These are phyloP conservation scores for Hypena proboscidalis DNA, from an alignment of 2,888 invertebrate genomes.

Conservation along the genomic window DNA sequence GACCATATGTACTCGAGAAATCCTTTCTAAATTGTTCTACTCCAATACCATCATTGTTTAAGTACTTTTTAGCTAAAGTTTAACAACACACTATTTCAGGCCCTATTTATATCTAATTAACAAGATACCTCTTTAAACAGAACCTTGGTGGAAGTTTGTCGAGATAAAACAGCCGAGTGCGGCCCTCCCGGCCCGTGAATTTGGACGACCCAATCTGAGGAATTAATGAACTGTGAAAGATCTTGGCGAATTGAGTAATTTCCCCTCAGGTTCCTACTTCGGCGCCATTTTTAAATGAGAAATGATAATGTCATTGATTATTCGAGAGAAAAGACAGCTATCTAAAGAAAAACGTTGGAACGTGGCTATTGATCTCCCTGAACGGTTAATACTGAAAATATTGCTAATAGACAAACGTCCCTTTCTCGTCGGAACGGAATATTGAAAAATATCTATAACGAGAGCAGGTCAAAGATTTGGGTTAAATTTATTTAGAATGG, in stretches of 20 bases:
- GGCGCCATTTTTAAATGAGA: conserved; percentile 60
- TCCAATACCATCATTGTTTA: too few relatives aligned
- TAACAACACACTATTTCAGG: conserved; percentile 1
- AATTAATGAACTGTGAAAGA: conserved; percentile 81
- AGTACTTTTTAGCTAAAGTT: too few relatives aligned
- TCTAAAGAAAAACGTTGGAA: conserved; percentile 27
- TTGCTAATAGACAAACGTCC: conserved; percentile 19
- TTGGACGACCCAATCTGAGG: conserved; percentile 70
- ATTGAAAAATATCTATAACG: conserved; percentile 16
- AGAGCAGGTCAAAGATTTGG: conserved; percentile 6
- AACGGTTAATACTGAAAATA: conserved; percentile 39
- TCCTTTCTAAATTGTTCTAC: too few relatives aligned
- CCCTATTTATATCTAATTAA: conserved; percentile 6
- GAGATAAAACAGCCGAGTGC: conserved; percentile 39
- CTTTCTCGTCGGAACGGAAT: conserved; percentile 18
- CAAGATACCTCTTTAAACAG: conserved; percentile 12
- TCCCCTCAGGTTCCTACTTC: conserved; percentile 53
- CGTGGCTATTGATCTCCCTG: conserved; percentile 29
- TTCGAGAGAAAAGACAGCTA: conserved; percentile 28
- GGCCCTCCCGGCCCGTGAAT: conserved; percentile 60
- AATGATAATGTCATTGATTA: conserved; percentile 62
- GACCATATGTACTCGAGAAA: too few relatives aligned
- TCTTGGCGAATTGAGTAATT: conserved; percentile 74
- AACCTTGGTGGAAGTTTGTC: conserved; percentile 12
- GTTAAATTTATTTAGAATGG: conserved; percentile 1